Conservation (phyloP, 2,113 vertebrate genomes). For the Capreolus pygargus region DNA sequence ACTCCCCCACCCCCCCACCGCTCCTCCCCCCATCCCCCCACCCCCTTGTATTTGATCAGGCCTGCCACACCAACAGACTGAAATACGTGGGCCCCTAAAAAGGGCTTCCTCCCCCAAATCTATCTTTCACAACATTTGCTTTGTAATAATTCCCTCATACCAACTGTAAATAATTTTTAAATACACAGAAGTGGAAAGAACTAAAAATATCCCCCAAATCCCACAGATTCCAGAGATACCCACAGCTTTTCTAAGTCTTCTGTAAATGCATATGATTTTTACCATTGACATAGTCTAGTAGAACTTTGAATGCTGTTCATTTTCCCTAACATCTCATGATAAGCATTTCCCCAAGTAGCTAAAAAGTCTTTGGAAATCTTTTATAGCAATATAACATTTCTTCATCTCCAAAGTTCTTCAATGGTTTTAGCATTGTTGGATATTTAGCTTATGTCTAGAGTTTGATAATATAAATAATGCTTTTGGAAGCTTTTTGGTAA, state of each 20-base stretch:
- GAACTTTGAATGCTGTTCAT: background rate
- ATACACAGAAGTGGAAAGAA: background rate
- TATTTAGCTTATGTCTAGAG: conserved; percentile 15
- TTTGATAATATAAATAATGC: conserved; percentile 22
- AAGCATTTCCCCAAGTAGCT: conserved; percentile 17
- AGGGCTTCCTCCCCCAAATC: background rate
- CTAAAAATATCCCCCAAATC: background rate
- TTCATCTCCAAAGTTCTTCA: background rate
- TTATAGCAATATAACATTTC: background rate
- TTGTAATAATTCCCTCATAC: background rate
- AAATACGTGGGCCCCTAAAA: background rate
- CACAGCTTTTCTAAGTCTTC: background rate
- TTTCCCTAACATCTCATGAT: background rate
- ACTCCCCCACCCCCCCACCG: too few relatives aligned
- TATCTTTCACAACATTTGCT: background rate
- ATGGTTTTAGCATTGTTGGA: background rate
- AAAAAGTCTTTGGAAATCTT: conserved; percentile 12
- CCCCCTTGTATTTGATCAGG: too few relatives aligned
- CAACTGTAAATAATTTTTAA: conserved; percentile 7
- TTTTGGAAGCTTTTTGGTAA: background rate
- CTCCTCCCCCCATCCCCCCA: too few relatives aligned
- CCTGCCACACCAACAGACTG: too few relatives aligned
- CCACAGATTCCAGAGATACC: background rate
- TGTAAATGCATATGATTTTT: background rate
- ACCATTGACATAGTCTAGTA: background rate